Base-by-base conservation (phyloP, 2,888 invertebrate genomes). In the Omphaloscelis lunosa region DNA sequence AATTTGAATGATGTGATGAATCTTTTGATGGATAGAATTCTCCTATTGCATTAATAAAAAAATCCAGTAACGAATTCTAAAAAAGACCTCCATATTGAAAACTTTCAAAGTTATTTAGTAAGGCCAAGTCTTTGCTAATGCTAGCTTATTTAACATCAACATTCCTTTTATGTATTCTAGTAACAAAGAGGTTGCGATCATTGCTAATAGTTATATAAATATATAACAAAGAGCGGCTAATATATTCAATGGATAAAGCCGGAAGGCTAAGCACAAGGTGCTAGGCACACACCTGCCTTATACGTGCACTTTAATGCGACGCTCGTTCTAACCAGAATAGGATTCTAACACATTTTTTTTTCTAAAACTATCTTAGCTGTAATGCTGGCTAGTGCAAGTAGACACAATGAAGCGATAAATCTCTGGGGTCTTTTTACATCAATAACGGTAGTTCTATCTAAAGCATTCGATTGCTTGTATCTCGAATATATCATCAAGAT, bases 261-360 rank as follows among this genome's bases (percentile, higher is more conserved):
- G 94, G 94, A 95, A 95, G 95, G 92, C 90, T 91, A 89, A 86
- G 88, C 91, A 93, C 95, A 96, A 96, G 95, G 95, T 96, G 95
- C 89, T 91, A 89, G 88, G 75, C 83, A 86, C 79, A 86, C 96
- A 96, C 94, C 96, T 96, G 96, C 93, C 90, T 84, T 88, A 87
- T 84, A 87, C 53, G 83, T 85, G 84, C 58, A 88, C 84, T 89
- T 90, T 91, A 91, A 87, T 89, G 88, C 90, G 90, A 86, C 84
- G 78, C 83, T 90, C 85, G 84, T 83, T 82, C 86, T 89, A 88
- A 87, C 88, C 83, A 88, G 84, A 80, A 81, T 84, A 69, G 78
- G 71, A 85, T 81, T 87, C 80, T 83, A 81, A 75, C 69, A 76
- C 67, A 71, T 77, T 29, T 83, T 82, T 82, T 86, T 82, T 70